Base-by-base conservation (phyloP, 2,888 invertebrate species). In the Pemphredon lugubris region DNA sequence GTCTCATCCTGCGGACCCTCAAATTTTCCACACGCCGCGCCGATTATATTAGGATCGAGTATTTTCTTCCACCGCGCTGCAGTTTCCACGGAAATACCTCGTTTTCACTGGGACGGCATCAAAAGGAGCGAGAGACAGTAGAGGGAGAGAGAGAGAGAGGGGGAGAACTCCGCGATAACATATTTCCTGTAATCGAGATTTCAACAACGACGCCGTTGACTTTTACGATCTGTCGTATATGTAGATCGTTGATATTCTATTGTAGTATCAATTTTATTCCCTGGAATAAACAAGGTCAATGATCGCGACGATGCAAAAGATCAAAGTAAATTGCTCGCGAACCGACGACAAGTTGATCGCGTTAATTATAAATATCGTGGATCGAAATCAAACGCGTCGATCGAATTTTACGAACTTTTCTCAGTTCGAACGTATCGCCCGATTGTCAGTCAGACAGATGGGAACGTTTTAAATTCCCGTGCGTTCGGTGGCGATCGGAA, bases 1-100 rank as follows among this genome's bases (percentile, higher is more conserved):
- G 79, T 79, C 79, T 79, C 79, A 79, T 79, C 77, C 79, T 58
- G 68, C 72, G 74, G 77, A 72, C 71, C 74, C 55, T 79, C 74
- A 78, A 79, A 77, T 79, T 79, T 79, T 75, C 77, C 74, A 63
- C 70, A 68, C 58, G 61, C 73, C 66, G 55, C 63, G 53, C 53
- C 73, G 73, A 74, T 79, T 76, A 74, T 67, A 65, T 60, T 60
- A 53, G 68, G 60, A 67, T 79, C 63, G 61, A 53, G 61, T 57
- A 64, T 66, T 73, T 79, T 80, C 68, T 77, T 61, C 61, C 72
- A 26, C 51, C 23, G 21, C 30, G 39, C 16, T 40, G 14, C 39
- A 21, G 23, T 20, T 14, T 26, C 45, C 3, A 4, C 21, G 30
- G 14, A 16, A 40, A 40, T 16, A 14, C n/a, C 34, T 42, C 20